Evolutionary conservation across 2,113 vertebrate species (phyloP), one percentile per base, ranked within the genome.

Genomic region (Pachycephala philippinensis): DNA sequence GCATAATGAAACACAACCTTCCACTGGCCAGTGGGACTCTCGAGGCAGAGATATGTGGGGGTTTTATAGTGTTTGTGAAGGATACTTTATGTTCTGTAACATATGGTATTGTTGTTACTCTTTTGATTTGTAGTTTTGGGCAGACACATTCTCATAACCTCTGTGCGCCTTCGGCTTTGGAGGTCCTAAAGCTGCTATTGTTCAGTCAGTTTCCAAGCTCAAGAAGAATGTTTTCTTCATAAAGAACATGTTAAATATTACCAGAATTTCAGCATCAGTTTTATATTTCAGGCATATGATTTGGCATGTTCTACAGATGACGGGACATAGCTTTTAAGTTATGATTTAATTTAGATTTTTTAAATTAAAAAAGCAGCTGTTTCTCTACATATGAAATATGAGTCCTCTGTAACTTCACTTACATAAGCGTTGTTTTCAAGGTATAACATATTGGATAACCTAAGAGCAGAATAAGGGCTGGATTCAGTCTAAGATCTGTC

Each of bases 81-180:
- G 81, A 96, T 92, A 90, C 86, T 97, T 98, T 97, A 96, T 97
- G 95, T 97, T 87, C 95, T 98, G 97, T 97, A 98, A 97, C 98
- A 98, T 97, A 98, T 98, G 98, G 98, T 97, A 98, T 98, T 97
- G 97, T 97, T 98, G 97, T 98, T 97, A 98, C 93, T 97, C 89
- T 95, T 96, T 97, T 97, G 98, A 98, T 98, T 98, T 98, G 98
- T 98, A 98, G 98, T 97, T 98, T 98, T 97, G 98, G 88, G 95
- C 95, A 97, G 97, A 97, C 92, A 98, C 98, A 98, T 98, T 98
- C 98, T 96, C 95, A 97, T 98, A 98, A 99, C 98, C 98, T 98
- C 97, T 98, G 97, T 97, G 96, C 30, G 96, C 98, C 97, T 97
- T 98, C 97, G 93, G 98, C 97, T 97, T 93, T 97, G 98, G 98